Base-by-base conservation (phyloP, 2,888 invertebrate genomes). In the Trichopoda pennipes region DNA sequence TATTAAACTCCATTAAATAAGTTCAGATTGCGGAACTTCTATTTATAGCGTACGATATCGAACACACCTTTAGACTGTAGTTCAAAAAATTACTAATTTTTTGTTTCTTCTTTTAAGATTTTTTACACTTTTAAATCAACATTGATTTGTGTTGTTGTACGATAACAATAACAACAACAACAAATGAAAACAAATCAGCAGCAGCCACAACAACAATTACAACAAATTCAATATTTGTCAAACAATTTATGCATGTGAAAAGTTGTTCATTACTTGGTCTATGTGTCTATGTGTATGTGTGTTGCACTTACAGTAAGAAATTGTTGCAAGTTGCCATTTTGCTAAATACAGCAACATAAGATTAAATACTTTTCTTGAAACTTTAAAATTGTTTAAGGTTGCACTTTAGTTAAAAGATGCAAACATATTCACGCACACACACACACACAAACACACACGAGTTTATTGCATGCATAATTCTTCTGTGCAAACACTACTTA, bases 171-270 rank as follows among this genome's bases (percentile, higher is more conserved):
- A 19, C 12, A 58, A 3, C 16, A 23, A 38, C 9, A 44, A 44
- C 58, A 49, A 51, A 21, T 28, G 32, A n/a, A 16, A 44, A 16
- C 16, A 60, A 21, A 32, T 44, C 51, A 42, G 66, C 42, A 56
- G 12, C 63, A 64, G 28, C 58, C 28, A 58, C 64, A 70, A 58
- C 64, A 70, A 58, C 63, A 63, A 58, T 49, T 58, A 61, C 73
- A 70, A 74, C 75, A 79, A 75, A 72, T 49, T 75, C 66, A 79
- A 82, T 82, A 82, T 79, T 82, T 82, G 82, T 75, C 70, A 79
- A 78, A 75, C 78, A 82, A 79, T 82, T 79, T 75, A 68, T 78
- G 70, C 82, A 78, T 75, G 75, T 82, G 75, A 73, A 66, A 61
- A 49, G 32, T 73, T 68, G 53, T 72, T n/a, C 63, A 55, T 73